Evolutionary conservation across 2,888 invertebrate species (phyloP).

Genomic region (Abrostola tripartita): DNA sequence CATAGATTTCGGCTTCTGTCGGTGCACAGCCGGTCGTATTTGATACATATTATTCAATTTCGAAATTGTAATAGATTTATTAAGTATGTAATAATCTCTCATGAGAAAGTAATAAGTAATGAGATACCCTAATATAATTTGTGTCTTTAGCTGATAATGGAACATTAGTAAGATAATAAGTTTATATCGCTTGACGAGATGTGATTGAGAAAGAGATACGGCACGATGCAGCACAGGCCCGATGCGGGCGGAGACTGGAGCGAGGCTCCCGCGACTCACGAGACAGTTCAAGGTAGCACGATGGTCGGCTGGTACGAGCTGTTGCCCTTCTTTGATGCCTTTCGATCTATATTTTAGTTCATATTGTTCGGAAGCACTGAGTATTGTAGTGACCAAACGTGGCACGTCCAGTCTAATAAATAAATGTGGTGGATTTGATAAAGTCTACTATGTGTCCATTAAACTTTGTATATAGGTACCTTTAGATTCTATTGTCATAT

Average conservation of each 20-base stretch:
- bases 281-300: constrained; percentile 54
- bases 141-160: constrained; percentile 87
- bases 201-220: constrained; percentile 65
- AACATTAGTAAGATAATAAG: constrained; percentile 84
- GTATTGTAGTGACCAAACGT: constrained; percentile 80
- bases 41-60: constrained; percentile 87
- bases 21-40: constrained; percentile 86
- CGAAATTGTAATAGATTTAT: constrained; percentile 87
- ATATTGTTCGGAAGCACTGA: constrained; percentile 65
- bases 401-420: constrained; percentile 80
- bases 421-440: constrained; percentile 70
- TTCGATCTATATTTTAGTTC: constrained; percentile 67
- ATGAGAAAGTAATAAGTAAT: constrained; percentile 84
- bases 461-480: constrained; percentile 84
- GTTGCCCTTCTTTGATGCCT: constrained; percentile 69
- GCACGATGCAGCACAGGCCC: constrained; percentile 60
- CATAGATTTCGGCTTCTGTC: constrained; percentile 81
- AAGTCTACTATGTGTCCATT: constrained; percentile 76
- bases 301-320: constrained; percentile 63
- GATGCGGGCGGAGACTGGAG: constrained; percentile 46
- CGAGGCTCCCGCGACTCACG: constrained; percentile 41
- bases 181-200: constrained; percentile 81
- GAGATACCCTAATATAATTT: constrained; percentile 86
- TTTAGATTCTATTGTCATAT: constrained; percentile 87
- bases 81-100: constrained; percentile 86